Conservation (phyloP, 2,113 vertebrate genomes). For the Syrmaticus mikado region DNA sequence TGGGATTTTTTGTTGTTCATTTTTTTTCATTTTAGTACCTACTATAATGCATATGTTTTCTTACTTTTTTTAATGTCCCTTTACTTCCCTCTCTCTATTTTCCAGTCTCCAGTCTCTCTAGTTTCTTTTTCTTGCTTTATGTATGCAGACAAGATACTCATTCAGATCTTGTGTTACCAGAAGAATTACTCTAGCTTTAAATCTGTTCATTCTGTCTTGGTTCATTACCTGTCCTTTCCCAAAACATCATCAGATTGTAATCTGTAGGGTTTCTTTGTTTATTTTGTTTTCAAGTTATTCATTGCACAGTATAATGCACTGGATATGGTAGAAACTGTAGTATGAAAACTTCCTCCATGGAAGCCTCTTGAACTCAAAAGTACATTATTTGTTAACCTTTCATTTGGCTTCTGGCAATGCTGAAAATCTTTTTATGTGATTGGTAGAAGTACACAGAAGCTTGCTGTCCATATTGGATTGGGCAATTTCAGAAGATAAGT, state of each 20-base stretch:
- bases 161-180: not conserved
- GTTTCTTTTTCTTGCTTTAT: not conserved
- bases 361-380: not conserved
- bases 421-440: not conserved
- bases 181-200: not conserved
- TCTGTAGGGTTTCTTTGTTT: not conserved
- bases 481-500: not conserved
- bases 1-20: not conserved
- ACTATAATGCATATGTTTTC: not conserved
- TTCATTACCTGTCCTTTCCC: not conserved
- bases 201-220: accelerated
- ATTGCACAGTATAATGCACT: not conserved
- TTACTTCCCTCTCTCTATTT: not conserved
- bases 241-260: not conserved
- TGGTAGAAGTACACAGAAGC: not conserved
- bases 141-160: not conserved
- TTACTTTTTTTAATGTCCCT: not conserved
- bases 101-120: not conserved
- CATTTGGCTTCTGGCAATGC: not conserved
- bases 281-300: not conserved
- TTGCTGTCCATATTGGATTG: not conserved
- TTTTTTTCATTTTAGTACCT: not conserved
- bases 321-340: not conserved
- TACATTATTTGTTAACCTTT: not conserved
- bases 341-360: not conserved